Conservation (phyloP, 1,140 invertebrate species). For the Ceratoteleas bidentatus region DNA sequence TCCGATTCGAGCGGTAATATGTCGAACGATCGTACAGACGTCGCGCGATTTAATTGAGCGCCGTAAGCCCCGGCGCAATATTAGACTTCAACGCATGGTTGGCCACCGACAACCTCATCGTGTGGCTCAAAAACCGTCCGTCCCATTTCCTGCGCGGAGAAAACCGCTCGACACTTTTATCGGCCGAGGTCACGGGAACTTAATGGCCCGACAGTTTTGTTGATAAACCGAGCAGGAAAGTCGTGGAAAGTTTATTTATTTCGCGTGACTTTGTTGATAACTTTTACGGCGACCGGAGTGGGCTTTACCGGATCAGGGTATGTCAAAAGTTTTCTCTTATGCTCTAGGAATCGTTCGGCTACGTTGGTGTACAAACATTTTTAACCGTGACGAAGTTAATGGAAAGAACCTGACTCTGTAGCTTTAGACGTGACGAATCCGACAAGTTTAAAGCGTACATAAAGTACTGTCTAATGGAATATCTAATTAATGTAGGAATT, state of each 20-base stretch:
- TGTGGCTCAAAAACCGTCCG: conserved; percentile 25
- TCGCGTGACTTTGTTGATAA: too few species aligned
- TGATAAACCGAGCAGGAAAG: conserved; percentile 28
- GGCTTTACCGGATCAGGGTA: too few species aligned
- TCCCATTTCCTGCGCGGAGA: conserved; percentile 24
- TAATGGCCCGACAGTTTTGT: conserved; percentile 13
- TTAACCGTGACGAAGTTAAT: too few species aligned
- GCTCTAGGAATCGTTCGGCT: too few species aligned
- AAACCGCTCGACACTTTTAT: conserved; percentile 24
- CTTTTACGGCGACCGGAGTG: too few species aligned
- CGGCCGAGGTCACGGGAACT: conserved; percentile 12
- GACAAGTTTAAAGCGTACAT: too few species aligned
- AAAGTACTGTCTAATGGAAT: too few species aligned
- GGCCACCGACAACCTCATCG: conserved; percentile 41
- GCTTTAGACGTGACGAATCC: too few species aligned
- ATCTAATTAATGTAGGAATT: too few species aligned
- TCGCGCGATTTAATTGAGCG: conserved; percentile 24
- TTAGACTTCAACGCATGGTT: conserved; percentile 56
- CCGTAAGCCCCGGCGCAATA: conserved; percentile 17
- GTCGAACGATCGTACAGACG: conserved; percentile 18
- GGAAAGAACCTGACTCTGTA: too few species aligned
- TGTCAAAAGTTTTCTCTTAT: too few species aligned
- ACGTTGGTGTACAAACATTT: too few species aligned
- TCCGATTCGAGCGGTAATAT: conserved; percentile 39
- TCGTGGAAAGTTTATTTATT: conserved; percentile 11